Percentiles rank a stretch among this genome's conserved stretches.
These are phyloP conservation scores for Slavum lentiscoides DNA, from an alignment of 2,888 invertebrate species.

Conservation along the genomic window DNA sequence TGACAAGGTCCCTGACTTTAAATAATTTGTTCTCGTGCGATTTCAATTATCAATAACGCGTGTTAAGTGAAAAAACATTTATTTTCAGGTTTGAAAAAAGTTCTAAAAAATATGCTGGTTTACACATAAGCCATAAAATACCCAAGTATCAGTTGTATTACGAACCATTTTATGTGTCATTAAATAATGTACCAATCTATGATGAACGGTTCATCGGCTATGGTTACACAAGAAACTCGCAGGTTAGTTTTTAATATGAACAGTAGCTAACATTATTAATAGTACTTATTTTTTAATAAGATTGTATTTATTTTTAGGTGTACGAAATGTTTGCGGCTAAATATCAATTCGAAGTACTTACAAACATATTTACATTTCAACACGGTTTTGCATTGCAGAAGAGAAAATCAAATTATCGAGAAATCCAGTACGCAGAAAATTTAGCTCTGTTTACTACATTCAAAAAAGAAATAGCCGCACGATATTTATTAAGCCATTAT, in stretches of 20 bases:
- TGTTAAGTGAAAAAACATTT: neutral
- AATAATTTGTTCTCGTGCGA: too few species aligned
- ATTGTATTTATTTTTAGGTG: conserved; percentile 66
- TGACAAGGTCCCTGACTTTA: too few species aligned
- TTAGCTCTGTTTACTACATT: conserved; percentile 80
- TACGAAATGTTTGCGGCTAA: conserved; percentile 91
- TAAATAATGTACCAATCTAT: conserved; percentile 79
- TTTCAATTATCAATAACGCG: neutral
- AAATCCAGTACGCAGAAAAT: conserved; percentile 82
- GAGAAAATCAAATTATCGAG: conserved; percentile 80
- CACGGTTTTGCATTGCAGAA: conserved; percentile 84
- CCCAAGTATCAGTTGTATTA: conserved; percentile 79
- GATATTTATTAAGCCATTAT: conserved; percentile 64
- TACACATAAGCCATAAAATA: conserved; percentile 82
- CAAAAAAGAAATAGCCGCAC: conserved; percentile 79
- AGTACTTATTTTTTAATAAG: neutral
- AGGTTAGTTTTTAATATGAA: conserved; percentile 64
- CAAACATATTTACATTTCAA: conserved; percentile 86
- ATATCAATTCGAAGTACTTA: conserved; percentile 83
- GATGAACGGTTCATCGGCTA: conserved; percentile 89
- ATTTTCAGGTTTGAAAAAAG: conserved; percentile 68
- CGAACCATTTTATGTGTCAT: conserved; percentile 88
- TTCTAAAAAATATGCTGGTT: conserved; percentile 66
- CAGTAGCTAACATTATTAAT: neutral
- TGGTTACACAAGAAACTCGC: conserved; percentile 89